Percentiles rank a stretch among this genome's conserved stretches.
Conservation (phyloP, 2,888 invertebrate genomes). For the Ashinkailepas kermadecensis region DNA sequence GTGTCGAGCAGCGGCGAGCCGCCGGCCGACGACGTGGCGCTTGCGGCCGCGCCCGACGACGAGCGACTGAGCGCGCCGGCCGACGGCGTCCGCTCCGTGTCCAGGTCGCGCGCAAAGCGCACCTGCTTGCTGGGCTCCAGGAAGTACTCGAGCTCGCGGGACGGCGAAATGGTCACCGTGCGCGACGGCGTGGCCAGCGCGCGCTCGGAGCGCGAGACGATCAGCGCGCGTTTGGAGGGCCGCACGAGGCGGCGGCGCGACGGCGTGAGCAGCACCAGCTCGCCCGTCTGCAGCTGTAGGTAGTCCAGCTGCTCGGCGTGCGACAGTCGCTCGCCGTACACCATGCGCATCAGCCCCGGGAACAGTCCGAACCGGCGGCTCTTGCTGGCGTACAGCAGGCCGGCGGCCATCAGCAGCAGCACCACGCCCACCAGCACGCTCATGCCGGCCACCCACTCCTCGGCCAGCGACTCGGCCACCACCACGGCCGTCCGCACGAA, state of each 20-base stretch:
- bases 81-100: neutral
- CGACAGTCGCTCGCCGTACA: neutral
- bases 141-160: neutral
- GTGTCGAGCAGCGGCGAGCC: neutral
- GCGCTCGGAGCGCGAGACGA: neutral
- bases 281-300: constrained; percentile 20
- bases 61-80: neutral
- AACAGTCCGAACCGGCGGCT: neutral
- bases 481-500: neutral
- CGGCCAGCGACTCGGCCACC: constrained; percentile 11
- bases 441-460: constrained; percentile 16
- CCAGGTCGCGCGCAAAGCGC: neutral
- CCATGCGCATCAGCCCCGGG: constrained; percentile 1
- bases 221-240: constrained; percentile 9
- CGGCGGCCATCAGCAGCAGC: constrained; percentile 4
- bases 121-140: constrained; percentile 17
- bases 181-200: constrained; percentile 9
- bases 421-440: neutral
- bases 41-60: neutral
- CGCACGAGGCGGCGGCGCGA: constrained; percentile 16
- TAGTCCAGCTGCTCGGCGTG: neutral
- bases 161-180: neutral
- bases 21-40: neutral
- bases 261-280: neutral
- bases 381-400: constrained; percentile 3